Evolutionary conservation across 2,888 invertebrate species (phyloP), one percentile per base, ranked within the genome.

Genomic region (Acleris literana): DNA sequence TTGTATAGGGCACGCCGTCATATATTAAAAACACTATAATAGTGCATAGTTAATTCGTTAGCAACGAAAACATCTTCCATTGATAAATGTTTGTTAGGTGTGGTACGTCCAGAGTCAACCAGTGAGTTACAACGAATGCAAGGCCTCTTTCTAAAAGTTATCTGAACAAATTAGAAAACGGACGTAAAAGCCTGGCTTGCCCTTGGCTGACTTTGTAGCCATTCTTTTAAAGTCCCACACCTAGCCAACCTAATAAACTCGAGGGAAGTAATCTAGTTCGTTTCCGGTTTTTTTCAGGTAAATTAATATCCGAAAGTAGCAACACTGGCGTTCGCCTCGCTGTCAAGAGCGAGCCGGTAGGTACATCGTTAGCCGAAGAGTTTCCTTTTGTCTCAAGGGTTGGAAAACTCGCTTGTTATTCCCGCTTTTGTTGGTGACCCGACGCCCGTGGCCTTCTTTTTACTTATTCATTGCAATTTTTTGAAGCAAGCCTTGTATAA

Each of bases 371-470:
- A 87, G 85, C 69, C 79, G 79, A 77, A 82, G 85, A 82, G 84
- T 80, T 78, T 86, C 81, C 86, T 83, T 86, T 87, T 87, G 87
- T 87, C 85, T 87, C 85, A 81, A 83, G 86, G 78, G 82, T 74
- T 81, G 79, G 69, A 74, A 76, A 78, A 74, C 71, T 73, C 76
- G 80, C 86, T 85, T 87, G 86, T 85, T 85, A 83, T 70, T 70
- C 76, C 69, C 74, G 79, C 84, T 83, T 84, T 86, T 84, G 83
- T 85, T 79, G 75, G 80, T 78, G 82, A 83, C 83, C 79, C 70
- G 67, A 56, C 74, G 77, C 76, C 82, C 80, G 76, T 81, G 80
- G 81, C 82, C 81, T 81, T 80, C 78, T 83, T 83, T 78, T 84
- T 75, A 85, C 78, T 82, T 84, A 87, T 86, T 87, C 85, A 87